Base-by-base conservation (phyloP, 2,113 vertebrate genomes). In the Rhadina sibilatrix region DNA sequence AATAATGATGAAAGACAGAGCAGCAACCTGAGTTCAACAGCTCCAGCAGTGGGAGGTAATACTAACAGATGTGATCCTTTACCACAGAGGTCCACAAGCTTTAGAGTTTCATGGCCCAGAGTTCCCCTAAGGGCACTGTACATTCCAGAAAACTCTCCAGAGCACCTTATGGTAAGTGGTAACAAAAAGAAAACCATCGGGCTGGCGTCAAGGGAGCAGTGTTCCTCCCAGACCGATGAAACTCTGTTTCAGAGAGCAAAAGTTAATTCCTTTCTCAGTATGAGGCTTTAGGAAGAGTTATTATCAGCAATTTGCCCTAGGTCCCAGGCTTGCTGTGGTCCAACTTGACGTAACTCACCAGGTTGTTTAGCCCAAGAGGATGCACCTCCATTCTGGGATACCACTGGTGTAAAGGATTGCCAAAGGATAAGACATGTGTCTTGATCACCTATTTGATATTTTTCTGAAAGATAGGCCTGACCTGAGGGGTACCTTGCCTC, bases 101-200 rank as follows among this genome's bases (percentile, higher is more conserved):
- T 86, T 94, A 94, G 50, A 93, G 64, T 95, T 97, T 95, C 90
- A 83, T 28, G 27, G 59, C 76, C 59, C 22, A 70, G 79, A 92
- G 68, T 70, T 54, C 77, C 54, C 35, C 59, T 77, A 44, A 83
- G 68, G 83, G 89, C 76, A 74, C 35, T 47, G 21, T 35, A 66
- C 46, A 64, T 97, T 93, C 83, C 93, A 90, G 95, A 95, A 97
- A 81, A 5, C 0, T 90, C 91, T 93, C 72, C 0, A 5, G 92
- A 83, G 50, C 22, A 75, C 76, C 83, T 93, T 94, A 77, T 1
- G 0, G 86, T 77, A 89, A 96, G 53, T n/a, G 30, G 35, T 9
- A 92, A 74, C 2, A 4, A 57, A 24, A 31, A 90, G 49, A 91
- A 90, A 79, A 71, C 6, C 2, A 27, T 27, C 0, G 2, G 66